These are phyloP conservation scores for Harpagifer antarcticus DNA, from an alignment of 2,797 vertebrate species.

Conservation along the genomic window DNA sequence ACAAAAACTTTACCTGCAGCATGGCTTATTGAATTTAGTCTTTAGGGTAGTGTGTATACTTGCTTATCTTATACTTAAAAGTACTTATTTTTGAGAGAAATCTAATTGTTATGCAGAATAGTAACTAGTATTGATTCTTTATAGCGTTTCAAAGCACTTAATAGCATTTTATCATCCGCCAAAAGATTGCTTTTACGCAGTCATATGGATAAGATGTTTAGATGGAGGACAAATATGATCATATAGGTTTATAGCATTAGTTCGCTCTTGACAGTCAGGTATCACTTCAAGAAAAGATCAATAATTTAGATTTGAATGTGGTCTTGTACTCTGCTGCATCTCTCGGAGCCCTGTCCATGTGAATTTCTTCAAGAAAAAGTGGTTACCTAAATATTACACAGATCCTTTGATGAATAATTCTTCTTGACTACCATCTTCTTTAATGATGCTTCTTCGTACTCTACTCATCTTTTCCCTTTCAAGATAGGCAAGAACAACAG, in stretches of 20 bases:
- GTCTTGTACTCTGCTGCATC: conserved; percentile 24
- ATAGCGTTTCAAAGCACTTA: neutral
- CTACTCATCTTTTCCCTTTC: conserved; percentile 62
- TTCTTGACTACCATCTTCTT: conserved; percentile 61
- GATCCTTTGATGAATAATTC: conserved; percentile 78
- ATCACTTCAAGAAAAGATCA: conserved; percentile 2
- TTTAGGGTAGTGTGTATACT: neutral
- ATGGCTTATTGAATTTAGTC: neutral
- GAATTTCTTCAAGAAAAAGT: conserved; percentile 23
- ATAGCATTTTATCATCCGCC: neutral
- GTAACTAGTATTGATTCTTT: conserved; percentile 7
- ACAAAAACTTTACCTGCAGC: neutral
- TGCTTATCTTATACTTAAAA: neutral
- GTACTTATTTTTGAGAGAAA: neutral
- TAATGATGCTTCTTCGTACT: conserved; percentile 65
- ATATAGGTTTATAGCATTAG: neutral
- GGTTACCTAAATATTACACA: conserved; percentile 67
- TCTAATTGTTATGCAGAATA: neutral
- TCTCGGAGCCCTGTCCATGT: conserved; percentile 11
- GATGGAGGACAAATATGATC: neutral
- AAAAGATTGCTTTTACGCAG: neutral
- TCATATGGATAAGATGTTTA: neutral
- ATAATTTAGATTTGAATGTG: conserved; percentile 27
- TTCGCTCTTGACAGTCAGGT: neutral
- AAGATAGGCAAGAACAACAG: conserved; percentile 59